A percentile compares a stretch with the other conserved stretches of the same genome.
Conservation (phyloP, 2,797 vertebrate genomes). For the Apogon talboti region DNA sequence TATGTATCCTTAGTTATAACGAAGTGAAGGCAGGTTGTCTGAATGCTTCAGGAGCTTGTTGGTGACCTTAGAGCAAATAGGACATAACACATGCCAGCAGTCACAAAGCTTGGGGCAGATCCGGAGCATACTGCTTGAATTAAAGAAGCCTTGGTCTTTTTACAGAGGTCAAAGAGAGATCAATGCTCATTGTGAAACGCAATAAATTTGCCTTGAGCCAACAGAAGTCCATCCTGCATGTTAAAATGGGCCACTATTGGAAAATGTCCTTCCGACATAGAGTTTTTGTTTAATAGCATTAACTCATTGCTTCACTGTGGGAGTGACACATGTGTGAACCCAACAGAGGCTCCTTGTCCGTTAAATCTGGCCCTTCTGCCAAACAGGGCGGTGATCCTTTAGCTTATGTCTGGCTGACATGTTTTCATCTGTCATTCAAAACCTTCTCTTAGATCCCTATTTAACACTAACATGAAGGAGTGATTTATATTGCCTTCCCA, state of each 20-base stretch:
- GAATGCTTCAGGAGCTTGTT: slow-evolving; percentile 3
- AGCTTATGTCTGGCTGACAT: background rate
- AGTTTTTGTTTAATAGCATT: background rate
- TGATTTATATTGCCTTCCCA: too few relatives aligned
- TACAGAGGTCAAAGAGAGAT: slow-evolving; percentile 28
- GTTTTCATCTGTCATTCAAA: background rate
- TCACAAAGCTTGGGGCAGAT: slow-evolving; percentile 12
- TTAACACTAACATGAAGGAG: too few relatives aligned
- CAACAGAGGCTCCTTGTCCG: background rate
- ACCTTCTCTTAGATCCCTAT: background rate
- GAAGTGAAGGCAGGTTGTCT: background rate
- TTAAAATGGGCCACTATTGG: slow-evolving; percentile 1
- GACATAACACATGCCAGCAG: slow-evolving; percentile 12
- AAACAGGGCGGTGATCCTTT: background rate
- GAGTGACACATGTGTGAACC: slow-evolving; percentile 16
- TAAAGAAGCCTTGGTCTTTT: slow-evolving; percentile 27
- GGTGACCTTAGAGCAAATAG: slow-evolving; percentile 14
- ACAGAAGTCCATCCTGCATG: background rate
- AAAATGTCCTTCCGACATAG: background rate
- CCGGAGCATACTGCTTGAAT: slow-evolving; percentile 27
- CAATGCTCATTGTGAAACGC: slow-evolving; percentile 9
- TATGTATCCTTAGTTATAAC: slow-evolving; percentile 7
- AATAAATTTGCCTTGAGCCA: slow-evolving; percentile 28
- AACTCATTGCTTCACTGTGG: background rate
- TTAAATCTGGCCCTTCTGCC: background rate